phyloP scores from a whole-genome alignment of 2,888 invertebrate species.

The Oscheius sp. region DNA sequence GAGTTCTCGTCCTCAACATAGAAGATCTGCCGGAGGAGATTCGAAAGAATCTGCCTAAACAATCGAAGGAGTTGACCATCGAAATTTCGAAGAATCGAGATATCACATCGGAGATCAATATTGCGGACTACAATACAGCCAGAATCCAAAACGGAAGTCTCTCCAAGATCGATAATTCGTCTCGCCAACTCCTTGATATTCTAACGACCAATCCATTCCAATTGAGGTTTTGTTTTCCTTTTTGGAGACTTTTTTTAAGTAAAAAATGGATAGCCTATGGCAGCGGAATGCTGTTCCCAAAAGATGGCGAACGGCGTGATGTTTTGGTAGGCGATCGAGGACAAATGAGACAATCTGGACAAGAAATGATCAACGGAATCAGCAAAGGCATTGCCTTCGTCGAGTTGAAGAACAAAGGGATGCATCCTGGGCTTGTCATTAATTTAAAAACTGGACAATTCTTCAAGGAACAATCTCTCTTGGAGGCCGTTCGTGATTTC shows the following conservation, averaged over 20 bases:
- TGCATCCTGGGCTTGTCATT: neutral
- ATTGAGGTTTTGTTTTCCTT: no score
- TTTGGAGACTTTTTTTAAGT: no score
- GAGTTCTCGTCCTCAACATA: neutral
- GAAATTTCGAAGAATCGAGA: no score
- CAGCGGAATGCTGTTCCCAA: conserved; percentile 20
- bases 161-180: neutral
- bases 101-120: neutral
- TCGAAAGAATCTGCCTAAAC: neutral
- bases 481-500: neutral
- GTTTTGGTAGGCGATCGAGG: no score
- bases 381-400: conserved; percentile 25
- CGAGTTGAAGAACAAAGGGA: neutral
- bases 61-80: neutral
- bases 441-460: conserved; percentile 4
- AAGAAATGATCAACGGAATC: neutral
- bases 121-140: neutral
- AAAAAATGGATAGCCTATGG: neutral
- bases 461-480: conserved; percentile 16
- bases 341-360: neutral
- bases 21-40: neutral
- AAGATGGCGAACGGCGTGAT: no score
- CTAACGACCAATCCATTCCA: conserved; percentile 25
- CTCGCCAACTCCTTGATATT: conserved; percentile 23
- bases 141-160: no score